A percentile compares a stretch with the other conserved stretches of the same genome.
phyloP scores from a whole-genome alignment of 2,797 vertebrate genomes.

The Coendou prehensilis region DNA sequence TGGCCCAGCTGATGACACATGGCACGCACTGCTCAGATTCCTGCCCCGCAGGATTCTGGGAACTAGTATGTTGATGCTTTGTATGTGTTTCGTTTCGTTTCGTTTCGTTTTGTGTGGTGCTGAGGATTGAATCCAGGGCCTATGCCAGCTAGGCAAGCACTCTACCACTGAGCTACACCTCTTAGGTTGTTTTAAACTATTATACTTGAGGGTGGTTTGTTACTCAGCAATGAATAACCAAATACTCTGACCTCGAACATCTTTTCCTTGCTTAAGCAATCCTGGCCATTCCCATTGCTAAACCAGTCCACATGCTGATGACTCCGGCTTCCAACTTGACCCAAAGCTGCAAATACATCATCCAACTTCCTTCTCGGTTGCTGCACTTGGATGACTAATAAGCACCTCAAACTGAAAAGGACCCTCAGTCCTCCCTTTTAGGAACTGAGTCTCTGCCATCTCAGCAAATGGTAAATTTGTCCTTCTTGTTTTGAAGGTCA shows the following conservation, averaged over 20 bases:
- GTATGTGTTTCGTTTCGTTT: not conserved
- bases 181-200: not conserved
- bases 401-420: slow-evolving; percentile 25
- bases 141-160: not conserved
- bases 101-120: not conserved
- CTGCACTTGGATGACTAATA: not conserved
- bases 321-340: not conserved
- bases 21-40: not conserved
- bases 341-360: not conserved
- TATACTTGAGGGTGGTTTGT: not conserved
- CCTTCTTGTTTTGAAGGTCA: not conserved
- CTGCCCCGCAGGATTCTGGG: not conserved
- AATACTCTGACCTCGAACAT: not conserved
- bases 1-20: not conserved
- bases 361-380: not conserved
- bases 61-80: not conserved
- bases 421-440: not conserved
- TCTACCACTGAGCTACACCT: not conserved
- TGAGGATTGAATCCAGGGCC: not conserved
- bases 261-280: not conserved
- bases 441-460: not conserved
- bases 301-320: not conserved
- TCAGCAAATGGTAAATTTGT: not conserved
- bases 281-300: not conserved
- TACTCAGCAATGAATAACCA: not conserved